phyloP scores from a whole-genome alignment of 1,140 invertebrate species.

The Sarcophaga peregrina region DNA sequence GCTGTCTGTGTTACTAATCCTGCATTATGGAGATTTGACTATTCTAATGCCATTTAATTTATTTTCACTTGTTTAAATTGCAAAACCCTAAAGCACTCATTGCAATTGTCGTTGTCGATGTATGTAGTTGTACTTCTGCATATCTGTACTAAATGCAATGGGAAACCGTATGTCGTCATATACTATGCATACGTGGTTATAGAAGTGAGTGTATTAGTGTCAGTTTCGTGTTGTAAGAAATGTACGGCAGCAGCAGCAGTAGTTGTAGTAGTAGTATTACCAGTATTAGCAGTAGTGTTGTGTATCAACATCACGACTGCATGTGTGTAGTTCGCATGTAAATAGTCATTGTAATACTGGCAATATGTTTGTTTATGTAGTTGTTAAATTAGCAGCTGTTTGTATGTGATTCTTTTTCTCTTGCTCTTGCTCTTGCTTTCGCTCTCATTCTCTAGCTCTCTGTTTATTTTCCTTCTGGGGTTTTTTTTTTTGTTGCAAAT shows the following conservation, averaged over 20 bases:
- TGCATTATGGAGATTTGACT: slow-evolving; percentile 25
- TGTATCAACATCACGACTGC: too few species aligned
- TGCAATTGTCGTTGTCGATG: not conserved
- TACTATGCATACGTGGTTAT: too few species aligned
- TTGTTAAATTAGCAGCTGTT: slow-evolving; percentile 15
- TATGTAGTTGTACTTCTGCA: not conserved
- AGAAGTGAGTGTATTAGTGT: too few species aligned
- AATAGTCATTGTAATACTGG: not conserved
- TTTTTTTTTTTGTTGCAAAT: too few species aligned
- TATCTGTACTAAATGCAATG: not conserved
- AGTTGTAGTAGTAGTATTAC: too few species aligned
- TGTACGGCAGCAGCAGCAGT: too few species aligned
- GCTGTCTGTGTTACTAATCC: slow-evolving; percentile 18
- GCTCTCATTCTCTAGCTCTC: not conserved
- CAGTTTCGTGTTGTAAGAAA: too few species aligned
- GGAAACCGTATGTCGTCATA: too few species aligned
- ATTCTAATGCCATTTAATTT: slow-evolving; percentile 40
- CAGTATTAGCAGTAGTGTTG: too few species aligned
- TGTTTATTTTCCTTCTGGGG: not conserved
- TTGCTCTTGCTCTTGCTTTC: not conserved
- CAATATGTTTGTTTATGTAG: not conserved
- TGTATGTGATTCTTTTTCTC: not conserved
- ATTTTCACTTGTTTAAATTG: slow-evolving; percentile 38
- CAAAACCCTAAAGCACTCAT: slow-evolving; percentile 10
- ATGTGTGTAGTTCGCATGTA: not conserved